Evolutionary conservation across 2,888 invertebrate species (phyloP).

Genomic region (Marronus borbonicus): DNA sequence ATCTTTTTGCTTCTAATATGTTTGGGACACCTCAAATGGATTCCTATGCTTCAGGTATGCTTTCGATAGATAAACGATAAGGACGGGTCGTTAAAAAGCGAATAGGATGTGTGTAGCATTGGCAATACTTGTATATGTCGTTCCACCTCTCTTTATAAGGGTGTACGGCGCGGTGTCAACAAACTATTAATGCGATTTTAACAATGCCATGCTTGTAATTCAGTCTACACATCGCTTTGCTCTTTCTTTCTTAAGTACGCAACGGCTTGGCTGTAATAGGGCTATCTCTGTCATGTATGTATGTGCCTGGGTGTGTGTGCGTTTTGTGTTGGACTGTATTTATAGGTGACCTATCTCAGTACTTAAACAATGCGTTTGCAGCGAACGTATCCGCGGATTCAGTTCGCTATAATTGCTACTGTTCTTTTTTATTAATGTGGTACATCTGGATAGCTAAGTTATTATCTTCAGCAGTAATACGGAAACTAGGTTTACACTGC

Average conservation of each 20-base stretch:
- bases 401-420: too few relatives aligned
- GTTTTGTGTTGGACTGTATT: background rate
- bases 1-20: too few relatives aligned
- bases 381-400: too few relatives aligned
- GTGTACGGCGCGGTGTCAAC: constrained; percentile 38
- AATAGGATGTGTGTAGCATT: background rate
- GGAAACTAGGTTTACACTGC: too few relatives aligned
- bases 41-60: too few relatives aligned
- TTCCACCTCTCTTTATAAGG: constrained; percentile 41
- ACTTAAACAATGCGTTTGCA: too few relatives aligned
- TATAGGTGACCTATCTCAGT: too few relatives aligned
- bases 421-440: too few relatives aligned
- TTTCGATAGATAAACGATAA: constrained; percentile 7
- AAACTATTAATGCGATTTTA: constrained; percentile 50
- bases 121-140: background rate
- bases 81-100: background rate
- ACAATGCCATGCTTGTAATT: constrained; percentile 46
- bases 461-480: too few relatives aligned
- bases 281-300: background rate
- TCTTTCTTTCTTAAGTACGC: background rate
- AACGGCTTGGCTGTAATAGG: too few relatives aligned
- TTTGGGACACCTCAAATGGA: too few relatives aligned
- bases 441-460: too few relatives aligned
- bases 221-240: background rate
- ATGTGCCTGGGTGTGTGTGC: background rate